These are phyloP conservation scores for Drosophila carrolli DNA, from an alignment of 1,140 invertebrate genomes.

Conservation along the genomic window DNA sequence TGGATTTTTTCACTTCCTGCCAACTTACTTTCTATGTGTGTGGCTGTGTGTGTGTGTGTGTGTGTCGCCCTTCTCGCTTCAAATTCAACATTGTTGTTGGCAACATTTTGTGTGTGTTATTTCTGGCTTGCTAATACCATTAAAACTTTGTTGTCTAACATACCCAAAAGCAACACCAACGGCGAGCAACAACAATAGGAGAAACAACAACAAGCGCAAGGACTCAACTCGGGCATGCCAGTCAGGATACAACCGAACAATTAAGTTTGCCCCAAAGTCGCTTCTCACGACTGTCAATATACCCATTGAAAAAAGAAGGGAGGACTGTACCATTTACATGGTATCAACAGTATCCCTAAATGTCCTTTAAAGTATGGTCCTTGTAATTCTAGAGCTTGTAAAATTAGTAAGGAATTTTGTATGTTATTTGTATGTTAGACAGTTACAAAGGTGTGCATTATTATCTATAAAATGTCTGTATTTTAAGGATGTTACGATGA, in stretches of 20 bases:
- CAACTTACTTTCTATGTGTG: neutral
- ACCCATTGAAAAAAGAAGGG: neutral
- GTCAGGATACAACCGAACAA: constrained; percentile 33
- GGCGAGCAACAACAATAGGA: constrained; percentile 5
- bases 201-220: constrained; percentile 22
- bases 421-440: too few relatives aligned
- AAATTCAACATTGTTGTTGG: constrained; percentile 10
- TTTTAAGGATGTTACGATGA: too few relatives aligned
- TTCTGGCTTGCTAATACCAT: constrained; percentile 79
- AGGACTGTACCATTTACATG: too few relatives aligned
- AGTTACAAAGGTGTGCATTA: too few relatives aligned
- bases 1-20: constrained; percentile 38
- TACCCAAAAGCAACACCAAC: constrained; percentile 51
- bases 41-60: constrained; percentile 20
- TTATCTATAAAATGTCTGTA: too few relatives aligned
- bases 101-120: constrained; percentile 65
- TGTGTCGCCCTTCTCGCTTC: constrained; percentile 39
- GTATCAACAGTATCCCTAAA: too few relatives aligned
- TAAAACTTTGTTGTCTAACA: constrained; percentile 79
- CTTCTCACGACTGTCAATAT: neutral
- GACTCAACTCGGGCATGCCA: constrained; percentile 21
- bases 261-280: constrained; percentile 12
- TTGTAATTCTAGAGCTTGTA: too few relatives aligned
- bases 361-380: too few relatives aligned
- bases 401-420: too few relatives aligned